These are phyloP conservation scores for Cephus nigrinus DNA, from an alignment of 2,888 invertebrate genomes.

Conservation along the genomic window DNA sequence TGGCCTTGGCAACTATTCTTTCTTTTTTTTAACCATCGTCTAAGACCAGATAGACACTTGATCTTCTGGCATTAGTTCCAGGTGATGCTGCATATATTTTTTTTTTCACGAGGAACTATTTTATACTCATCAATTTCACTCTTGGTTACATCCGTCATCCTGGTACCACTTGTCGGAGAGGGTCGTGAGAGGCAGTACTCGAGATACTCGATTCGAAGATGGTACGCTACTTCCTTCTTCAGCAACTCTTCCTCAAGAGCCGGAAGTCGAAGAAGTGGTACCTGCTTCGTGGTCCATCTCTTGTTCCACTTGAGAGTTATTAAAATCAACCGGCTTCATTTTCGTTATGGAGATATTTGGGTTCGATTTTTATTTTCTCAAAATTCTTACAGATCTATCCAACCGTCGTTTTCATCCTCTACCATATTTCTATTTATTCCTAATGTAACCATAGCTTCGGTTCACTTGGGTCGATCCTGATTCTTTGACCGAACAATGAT, in stretches of 20 bases:
- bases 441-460: not conserved
- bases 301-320: constrained; percentile 15
- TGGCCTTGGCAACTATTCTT: not conserved
- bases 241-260: constrained; percentile 15
- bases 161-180: not conserved
- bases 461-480: not conserved
- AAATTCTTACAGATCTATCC: not conserved
- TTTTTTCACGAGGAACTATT: not conserved
- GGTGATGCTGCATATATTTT: not conserved
- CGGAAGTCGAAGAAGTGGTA: constrained; percentile 10
- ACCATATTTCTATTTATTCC: not conserved
- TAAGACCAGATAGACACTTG: not conserved
- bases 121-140: not conserved
- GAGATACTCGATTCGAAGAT: constrained; percentile 14
- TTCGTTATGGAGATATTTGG: not conserved
- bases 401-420: not conserved
- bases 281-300: not conserved
- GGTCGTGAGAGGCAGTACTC: not conserved
- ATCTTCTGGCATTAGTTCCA: not conserved
- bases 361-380: not conserved
- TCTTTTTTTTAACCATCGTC: not conserved
- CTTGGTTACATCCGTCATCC: not conserved
- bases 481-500: not conserved
- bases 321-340: constrained; percentile 2
- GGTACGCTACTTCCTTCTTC: constrained; percentile 8